Evolutionary conservation across 92 coral and sea anemone genomes (phyloP), one percentile per base, ranked within the genome.

Genomic region (Umimayanthus chanpuru): DNA sequence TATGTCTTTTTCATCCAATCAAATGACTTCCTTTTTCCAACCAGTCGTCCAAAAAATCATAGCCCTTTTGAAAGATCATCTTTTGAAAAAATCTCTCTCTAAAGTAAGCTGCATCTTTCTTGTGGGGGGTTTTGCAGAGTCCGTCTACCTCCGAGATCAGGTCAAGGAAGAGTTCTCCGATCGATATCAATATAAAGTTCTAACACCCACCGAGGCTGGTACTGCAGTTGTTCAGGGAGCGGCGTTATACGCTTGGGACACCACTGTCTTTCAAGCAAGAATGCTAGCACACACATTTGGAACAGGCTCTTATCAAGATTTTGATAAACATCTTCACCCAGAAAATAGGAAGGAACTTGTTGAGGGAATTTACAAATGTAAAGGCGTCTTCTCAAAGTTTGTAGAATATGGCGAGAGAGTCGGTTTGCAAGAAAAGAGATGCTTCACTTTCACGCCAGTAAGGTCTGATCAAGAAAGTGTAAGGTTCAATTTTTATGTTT

Each of bases 91-190:
- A 61, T 38, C 47, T 44, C 72, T 89, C 8, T 41, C 84, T 0
- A 49, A 43, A 11, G 88, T 93, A 36, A 77, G 85, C 74, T 86
- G 83, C 44, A 25, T 93, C 81, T 93, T 93, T 77, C 80, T 93
- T 14, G 96, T 93, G 0, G 94, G 96, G 40, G 94, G 96, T 4
- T 93, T 93, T 47, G 87, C 96, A 9, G 92, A 93, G 73, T 88
- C 94, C 47, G 56, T 77, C 4, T 90, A 82, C 2, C 87, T 93
- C 38, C 89, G 86, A 10, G 64, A 71, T 9, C 90, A 86, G 14
- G 50, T 91, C 70, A 68, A 18, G 26, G 84, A 66, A 2, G 85
- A 85, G 30, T 93, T 91, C 28, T 44, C 88, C 36, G 65, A 58
- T 56, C 2, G 58, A 23, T 76, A 65, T 15, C 25, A 58, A n/a